Conservation (phyloP, 2,113 vertebrate genomes). For the Colistium nudipinnis region DNA sequence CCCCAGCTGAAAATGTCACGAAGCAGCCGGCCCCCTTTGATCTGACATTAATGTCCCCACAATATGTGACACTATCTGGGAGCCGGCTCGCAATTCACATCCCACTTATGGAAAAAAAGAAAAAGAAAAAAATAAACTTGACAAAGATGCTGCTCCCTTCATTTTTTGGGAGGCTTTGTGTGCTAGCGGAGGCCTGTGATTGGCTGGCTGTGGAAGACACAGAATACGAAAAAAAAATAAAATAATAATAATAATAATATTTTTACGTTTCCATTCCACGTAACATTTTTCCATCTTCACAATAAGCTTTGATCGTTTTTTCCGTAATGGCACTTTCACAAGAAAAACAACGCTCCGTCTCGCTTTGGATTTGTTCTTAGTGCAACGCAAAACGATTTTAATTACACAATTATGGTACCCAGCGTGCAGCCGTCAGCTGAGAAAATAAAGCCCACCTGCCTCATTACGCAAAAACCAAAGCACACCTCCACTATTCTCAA, state of each 20-base stretch:
- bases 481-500: background rate
- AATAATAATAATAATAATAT: no score
- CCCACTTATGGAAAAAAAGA: constrained; percentile 51
- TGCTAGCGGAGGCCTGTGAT: constrained; percentile 17
- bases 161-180: constrained; percentile 26
- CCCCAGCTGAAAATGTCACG: constrained; percentile 58
- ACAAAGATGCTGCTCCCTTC: constrained; percentile 49
- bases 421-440: constrained; percentile 13
- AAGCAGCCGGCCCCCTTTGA: constrained; percentile 59
- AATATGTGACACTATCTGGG: constrained; percentile 67
- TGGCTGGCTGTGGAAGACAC: constrained; percentile 6
- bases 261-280: no score
- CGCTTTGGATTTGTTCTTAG: background rate
- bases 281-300: no score
- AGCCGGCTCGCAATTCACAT: constrained; percentile 50
- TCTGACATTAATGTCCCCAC: constrained; percentile 58
- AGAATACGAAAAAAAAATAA: background rate
- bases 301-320: no score
- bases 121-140: constrained; percentile 55
- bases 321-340: background rate
- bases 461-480: no score
- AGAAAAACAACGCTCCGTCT: background rate
- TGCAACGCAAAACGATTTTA: background rate
- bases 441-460: constrained; percentile 17
- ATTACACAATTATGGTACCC: background rate